Conservation (phyloP, 2,113 vertebrate species). For the Bathybates hornii region DNA sequence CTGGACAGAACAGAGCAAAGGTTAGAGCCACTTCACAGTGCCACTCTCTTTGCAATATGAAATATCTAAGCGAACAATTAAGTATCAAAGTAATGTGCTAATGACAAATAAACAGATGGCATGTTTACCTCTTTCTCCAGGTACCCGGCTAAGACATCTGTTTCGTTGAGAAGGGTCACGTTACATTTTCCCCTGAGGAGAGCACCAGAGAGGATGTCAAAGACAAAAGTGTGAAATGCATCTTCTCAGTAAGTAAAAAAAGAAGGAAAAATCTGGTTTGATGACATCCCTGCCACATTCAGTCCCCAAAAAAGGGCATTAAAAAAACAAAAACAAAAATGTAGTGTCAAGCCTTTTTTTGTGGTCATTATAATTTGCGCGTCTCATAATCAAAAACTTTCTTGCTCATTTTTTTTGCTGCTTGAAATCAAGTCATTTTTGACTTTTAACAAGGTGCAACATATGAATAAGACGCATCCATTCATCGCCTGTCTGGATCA, state of each 20-base stretch:
- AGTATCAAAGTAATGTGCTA: background rate
- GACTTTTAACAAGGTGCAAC: background rate
- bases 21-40: background rate
- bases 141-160: slow-evolving; percentile 83
- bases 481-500: background rate
- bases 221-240: background rate
- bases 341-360: background rate
- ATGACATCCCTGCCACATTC: fast-evolving
- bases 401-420: background rate
- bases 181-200: slow-evolving; percentile 86
- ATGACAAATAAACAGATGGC: background rate
- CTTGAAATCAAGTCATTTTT: background rate
- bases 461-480: background rate
- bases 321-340: background rate
- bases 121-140: slow-evolving; percentile 80
- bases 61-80: fast-evolving
- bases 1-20: slow-evolving; percentile 47
- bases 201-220: background rate
- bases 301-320: background rate
- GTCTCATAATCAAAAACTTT: background rate
- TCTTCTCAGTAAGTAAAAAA: fast-evolving
- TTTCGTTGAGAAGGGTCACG: slow-evolving; percentile 90
- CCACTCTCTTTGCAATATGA: background rate
- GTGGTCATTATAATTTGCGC: fast-evolving
- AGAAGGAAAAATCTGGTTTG: fast-evolving